A percentile compares a stretch with the other conserved stretches of the same genome.
Evolutionary conservation across 2,888 invertebrate species (phyloP).

Genomic region (Pollenia angustigena): DNA sequence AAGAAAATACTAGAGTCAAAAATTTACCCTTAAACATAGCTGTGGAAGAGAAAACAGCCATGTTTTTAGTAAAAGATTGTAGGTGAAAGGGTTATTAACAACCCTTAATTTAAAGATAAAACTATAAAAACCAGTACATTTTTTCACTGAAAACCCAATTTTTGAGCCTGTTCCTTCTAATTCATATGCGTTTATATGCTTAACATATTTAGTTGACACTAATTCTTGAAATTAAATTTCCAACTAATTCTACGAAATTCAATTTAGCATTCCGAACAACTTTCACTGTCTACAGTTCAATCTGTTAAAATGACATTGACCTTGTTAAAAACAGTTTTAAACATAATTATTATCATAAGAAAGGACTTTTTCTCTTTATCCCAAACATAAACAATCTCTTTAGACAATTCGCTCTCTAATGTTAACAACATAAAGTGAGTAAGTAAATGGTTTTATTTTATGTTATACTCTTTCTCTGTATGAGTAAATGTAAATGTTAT

Average conservation of each 20-base stretch:
- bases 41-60: no score
- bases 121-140: no score
- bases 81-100: no score
- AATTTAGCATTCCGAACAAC: background rate
- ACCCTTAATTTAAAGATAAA: no score
- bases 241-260: background rate
- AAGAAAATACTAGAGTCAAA: no score
- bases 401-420: background rate
- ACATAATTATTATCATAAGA: background rate
- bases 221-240: no score
- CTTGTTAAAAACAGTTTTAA: slow-evolving; percentile 23
- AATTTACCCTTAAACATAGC: no score
- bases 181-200: no score
- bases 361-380: slow-evolving; percentile 39
- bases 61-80: no score
- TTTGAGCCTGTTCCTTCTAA: no score
- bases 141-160: no score
- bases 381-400: background rate
- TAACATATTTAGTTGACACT: no score
- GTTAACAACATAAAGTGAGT: background rate
- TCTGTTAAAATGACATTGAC: slow-evolving; percentile 51
- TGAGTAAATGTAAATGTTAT: background rate
- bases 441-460: background rate
- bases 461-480: background rate
- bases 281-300: background rate